Evolutionary conservation across 2,888 invertebrate genomes (phyloP).

Genomic region (Callinectes sapidus): DNA sequence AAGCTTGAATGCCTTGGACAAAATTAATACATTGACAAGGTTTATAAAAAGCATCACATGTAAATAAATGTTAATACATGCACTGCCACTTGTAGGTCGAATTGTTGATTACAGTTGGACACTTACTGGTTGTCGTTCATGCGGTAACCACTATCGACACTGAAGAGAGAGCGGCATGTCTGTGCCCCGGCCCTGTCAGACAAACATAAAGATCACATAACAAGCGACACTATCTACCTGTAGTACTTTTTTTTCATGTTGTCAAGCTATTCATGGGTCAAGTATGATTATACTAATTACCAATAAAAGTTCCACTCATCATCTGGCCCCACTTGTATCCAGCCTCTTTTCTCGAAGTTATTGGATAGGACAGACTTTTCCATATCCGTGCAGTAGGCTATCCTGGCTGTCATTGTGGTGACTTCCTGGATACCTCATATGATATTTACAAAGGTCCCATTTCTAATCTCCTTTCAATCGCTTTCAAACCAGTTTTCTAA

Average conservation of each 20-base stretch:
- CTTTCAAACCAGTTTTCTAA: neutral
- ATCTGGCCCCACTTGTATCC: conserved; percentile 90
- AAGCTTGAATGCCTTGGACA: no score
- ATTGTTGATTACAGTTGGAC: no score
- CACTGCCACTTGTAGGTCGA: no score
- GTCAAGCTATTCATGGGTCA: neutral
- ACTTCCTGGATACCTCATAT: neutral
- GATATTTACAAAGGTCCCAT: neutral
- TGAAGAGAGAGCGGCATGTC: conserved; percentile 93
- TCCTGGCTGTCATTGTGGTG: conserved; percentile 74
- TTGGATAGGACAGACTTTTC: conserved; percentile 94
- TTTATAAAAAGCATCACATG: no score
- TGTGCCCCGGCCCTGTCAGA: conserved; percentile 86
- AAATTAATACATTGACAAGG: no score
- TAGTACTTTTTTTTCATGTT: neutral
- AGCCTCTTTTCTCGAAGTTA: conserved; percentile 94
- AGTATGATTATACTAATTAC: conserved; percentile 75
- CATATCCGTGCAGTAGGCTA: conserved; percentile 88
- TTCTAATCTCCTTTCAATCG: neutral
- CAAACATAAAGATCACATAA: conserved; percentile 10
- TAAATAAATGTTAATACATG: no score
- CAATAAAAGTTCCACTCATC: conserved; percentile 98
- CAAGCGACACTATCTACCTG: neutral
- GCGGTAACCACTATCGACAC: conserved; percentile 92
- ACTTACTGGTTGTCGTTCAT: conserved; percentile 92